phyloP scores from a whole-genome alignment of 2,113 vertebrate species.

The Pseudois nayaur region DNA sequence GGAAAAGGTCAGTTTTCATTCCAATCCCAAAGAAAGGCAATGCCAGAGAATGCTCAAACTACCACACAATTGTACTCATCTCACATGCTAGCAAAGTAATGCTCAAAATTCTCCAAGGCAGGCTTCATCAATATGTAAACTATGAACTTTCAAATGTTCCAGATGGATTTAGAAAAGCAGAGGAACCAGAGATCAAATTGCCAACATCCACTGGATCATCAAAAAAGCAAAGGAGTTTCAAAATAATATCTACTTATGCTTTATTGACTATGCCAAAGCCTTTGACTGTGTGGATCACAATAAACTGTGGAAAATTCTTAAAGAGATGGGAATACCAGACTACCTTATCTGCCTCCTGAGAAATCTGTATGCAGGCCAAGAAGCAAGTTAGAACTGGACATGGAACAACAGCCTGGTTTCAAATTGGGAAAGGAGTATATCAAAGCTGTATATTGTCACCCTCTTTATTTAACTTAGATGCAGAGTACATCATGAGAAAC shows the following conservation, averaged over 20 bases:
- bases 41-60: background rate
- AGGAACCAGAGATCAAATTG: background rate
- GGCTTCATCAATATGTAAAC: background rate
- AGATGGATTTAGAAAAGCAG: background rate
- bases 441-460: background rate
- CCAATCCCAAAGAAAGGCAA: background rate
- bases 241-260: background rate
- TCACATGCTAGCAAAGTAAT: background rate
- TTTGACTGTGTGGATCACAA: background rate
- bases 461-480: background rate
- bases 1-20: background rate
- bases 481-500: background rate
- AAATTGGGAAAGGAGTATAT: background rate
- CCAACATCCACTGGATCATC: background rate
- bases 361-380: background rate
- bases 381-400: background rate
- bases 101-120: background rate
- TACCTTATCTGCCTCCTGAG: background rate
- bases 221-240: background rate
- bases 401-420: background rate
- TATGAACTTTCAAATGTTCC: background rate
- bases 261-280: background rate
- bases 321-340: background rate
- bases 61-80: background rate
- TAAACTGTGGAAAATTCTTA: background rate